Percentiles rank a stretch among this genome's conserved stretches.
Evolutionary conservation across 2,113 vertebrate species (phyloP).

Genomic region (Toxotes jaculatrix): DNA sequence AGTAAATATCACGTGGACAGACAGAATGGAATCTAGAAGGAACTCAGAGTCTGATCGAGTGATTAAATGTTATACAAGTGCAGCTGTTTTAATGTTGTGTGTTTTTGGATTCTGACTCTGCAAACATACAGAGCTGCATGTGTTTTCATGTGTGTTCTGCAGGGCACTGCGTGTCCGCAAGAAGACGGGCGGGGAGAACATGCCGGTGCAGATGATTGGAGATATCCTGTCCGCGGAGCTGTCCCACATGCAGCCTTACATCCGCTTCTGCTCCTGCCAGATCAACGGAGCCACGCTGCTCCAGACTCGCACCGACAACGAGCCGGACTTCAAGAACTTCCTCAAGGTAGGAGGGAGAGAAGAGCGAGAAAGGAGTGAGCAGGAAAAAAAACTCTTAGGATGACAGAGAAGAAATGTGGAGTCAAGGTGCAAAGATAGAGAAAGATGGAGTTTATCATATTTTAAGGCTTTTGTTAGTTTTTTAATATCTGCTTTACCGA

Average conservation of each 20-base stretch:
- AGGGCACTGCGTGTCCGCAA: conserved; percentile 92
- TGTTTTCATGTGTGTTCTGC: conserved; percentile 10
- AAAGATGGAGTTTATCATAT: neutral
- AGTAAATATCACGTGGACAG: conserved; percentile 80
- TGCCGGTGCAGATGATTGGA: conserved; percentile 93
- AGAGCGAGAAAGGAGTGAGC: neutral
- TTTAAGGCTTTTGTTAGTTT: neutral
- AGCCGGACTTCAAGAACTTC: conserved; percentile 93
- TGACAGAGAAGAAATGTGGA: neutral
- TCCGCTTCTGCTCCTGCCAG: conserved; percentile 96
- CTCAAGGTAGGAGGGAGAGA: conserved; percentile 87
- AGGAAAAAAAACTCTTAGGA: neutral
- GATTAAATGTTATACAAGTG: neutral
- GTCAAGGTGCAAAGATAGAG: neutral
- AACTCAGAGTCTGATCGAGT: neutral
- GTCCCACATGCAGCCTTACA: conserved; percentile 96
- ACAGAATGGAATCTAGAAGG: neutral
- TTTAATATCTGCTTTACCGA: neutral
- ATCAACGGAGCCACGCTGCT: conserved; percentile 90
- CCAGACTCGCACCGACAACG: conserved; percentile 92
- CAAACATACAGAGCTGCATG: neutral
- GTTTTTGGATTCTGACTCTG: neutral
- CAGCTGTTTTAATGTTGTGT: neutral
- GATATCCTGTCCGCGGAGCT: conserved; percentile 92
- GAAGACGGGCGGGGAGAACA: conserved; percentile 92